Percentiles rank a stretch among this genome's conserved stretches.
These are phyloP conservation scores for Drosophila lacicola DNA, from an alignment of 2,888 invertebrate species.

Conservation along the genomic window DNA sequence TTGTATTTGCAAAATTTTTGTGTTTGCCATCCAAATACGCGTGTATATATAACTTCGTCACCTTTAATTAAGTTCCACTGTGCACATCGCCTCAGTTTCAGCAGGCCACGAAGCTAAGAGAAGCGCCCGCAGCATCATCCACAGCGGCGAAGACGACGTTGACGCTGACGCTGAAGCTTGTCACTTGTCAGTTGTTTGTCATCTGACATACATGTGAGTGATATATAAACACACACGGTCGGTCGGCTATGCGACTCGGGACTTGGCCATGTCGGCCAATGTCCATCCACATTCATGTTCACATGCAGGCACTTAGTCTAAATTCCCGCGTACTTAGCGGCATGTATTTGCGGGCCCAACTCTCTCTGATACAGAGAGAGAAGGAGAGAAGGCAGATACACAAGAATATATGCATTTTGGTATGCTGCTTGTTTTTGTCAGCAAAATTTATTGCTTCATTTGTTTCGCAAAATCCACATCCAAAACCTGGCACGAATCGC, in stretches of 20 bases:
- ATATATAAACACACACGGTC: conserved; percentile 81
- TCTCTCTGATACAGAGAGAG: conserved; percentile 12
- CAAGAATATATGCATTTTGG: conserved; percentile 50
- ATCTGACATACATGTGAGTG: conserved; percentile 83
- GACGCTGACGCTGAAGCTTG: conserved; percentile 78
- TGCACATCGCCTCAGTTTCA: conserved; percentile 30
- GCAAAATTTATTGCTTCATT: conserved; percentile 83
- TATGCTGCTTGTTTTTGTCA: conserved; percentile 81
- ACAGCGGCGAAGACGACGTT: conserved; percentile 42
- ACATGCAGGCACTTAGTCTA: conserved; percentile 70
- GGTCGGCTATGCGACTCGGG: conserved; percentile 58
- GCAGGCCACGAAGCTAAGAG: conserved; percentile 20
- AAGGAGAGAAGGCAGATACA: not conserved
- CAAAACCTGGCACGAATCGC: conserved; percentile 29
- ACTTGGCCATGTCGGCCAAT: conserved; percentile 64
- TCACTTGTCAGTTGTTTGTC: conserved; percentile 84
- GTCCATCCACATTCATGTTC: conserved; percentile 54
- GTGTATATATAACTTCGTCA: not conserved
- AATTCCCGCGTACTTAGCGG: conserved; percentile 73
- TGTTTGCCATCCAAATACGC: not conserved
- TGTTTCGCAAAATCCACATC: conserved; percentile 70
- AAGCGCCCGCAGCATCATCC: conserved; percentile 38
- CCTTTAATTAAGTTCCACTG: conserved; percentile 50
- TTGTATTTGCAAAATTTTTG: too few species aligned
- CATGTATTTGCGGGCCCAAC: conserved; percentile 55